These are phyloP conservation scores for Chloromyia formosa DNA, from an alignment of 2,888 invertebrate species.

Conservation along the genomic window DNA sequence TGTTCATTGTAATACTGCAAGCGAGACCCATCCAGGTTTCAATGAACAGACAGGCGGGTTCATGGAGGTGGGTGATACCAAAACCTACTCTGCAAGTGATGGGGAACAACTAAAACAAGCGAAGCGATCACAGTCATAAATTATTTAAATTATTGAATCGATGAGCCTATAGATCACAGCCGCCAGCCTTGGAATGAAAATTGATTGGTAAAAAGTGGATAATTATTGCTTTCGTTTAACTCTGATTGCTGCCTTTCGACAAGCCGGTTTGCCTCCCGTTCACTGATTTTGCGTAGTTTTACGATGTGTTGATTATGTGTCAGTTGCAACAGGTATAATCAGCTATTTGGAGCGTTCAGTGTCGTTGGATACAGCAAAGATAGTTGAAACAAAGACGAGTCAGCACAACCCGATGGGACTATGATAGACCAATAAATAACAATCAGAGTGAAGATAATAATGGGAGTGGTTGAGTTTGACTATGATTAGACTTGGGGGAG, in stretches of 20 bases:
- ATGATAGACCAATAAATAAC: neutral
- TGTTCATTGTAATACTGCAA: neutral
- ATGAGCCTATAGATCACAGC: neutral
- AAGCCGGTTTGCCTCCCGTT: neutral
- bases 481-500: neutral
- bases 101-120: neutral
- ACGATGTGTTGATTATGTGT: slow-evolving; percentile 18
- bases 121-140: neutral
- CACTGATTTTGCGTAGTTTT: neutral
- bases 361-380: neutral
- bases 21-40: neutral
- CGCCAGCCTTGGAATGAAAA: neutral
- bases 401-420: neutral
- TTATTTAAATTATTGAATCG: neutral
- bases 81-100: no score
- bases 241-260: neutral
- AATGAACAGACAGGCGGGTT: neutral
- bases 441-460: neutral
- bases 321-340: neutral
- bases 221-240: neutral
- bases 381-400: no score
- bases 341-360: neutral
- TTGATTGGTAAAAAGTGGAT: slow-evolving; percentile 1
- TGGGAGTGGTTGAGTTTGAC: neutral
- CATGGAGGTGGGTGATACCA: neutral